Evolutionary conservation across 1,140 invertebrate species (phyloP), one percentile per base, ranked within the genome.

Genomic region (Oreohelix idahoensis): DNA sequence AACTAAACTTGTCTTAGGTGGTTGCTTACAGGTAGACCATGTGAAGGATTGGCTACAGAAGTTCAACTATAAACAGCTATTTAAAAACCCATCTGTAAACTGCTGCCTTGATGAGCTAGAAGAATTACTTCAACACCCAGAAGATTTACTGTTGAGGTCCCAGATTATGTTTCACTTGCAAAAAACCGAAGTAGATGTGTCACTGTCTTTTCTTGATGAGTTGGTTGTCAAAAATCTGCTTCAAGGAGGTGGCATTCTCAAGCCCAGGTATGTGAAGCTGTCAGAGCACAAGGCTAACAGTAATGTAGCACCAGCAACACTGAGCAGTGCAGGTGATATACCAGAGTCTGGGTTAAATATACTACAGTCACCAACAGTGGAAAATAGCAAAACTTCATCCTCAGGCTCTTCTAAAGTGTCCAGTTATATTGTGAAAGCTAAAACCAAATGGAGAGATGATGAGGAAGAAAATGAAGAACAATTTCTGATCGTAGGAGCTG

Each of bases 361-460:
- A n/a, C 1, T 36, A 4, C 71, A 39, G 38, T 74, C 71, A 42
- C 11, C 23, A 10, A 11, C 38, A 53, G 74, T 10, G 2, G 32
- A 77, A 36, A 77, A 51, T 53, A n/a, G 38, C 42, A 49, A n/a
- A 5, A 53, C 2, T 49, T 51, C 42, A 77, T 45, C 32, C 29
- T 15, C 35, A 53, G 49, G 2, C 32, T 77, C 42, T 29, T 77
- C 75, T 26, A 77, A 45, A 23, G 35, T 51, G 49, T 23, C 42
- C 23, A 77, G 29, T 32, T 26, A 10, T 51, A 29, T 45, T 53
- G 8, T 23, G 26, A 74, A 49, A 69, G 23, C 36, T 63, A 79
- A 66, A 79, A 81, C 38, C 66, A 81, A 81, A 81, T 81, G 79
- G 79, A 29, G 63, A 49, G 79, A 81, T 82, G 45, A 82, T 63